These are phyloP conservation scores for Prionailurus bengalensis DNA, from an alignment of 2,113 vertebrate genomes.

Conservation along the genomic window DNA sequence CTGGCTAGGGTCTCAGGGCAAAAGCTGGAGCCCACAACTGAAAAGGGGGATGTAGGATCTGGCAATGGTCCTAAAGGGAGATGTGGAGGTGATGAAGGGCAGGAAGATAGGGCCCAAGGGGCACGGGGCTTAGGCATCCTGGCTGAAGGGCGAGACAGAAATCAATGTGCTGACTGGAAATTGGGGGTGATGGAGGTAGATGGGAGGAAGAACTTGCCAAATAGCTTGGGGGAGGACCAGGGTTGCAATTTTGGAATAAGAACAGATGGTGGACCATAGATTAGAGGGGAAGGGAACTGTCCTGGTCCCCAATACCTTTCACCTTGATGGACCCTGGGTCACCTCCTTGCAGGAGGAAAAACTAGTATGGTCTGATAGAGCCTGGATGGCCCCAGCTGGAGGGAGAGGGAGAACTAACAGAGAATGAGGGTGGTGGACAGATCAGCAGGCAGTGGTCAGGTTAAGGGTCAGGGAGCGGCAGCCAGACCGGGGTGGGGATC, in stretches of 20 bases:
- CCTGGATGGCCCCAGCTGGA: neutral
- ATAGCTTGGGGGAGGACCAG: neutral
- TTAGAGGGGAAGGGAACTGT: neutral
- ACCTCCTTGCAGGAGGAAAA: neutral
- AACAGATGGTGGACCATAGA: neutral
- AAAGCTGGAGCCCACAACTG: neutral
- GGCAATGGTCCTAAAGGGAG: neutral
- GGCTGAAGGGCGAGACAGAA: neutral
- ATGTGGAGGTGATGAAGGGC: neutral
- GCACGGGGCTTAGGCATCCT: neutral
- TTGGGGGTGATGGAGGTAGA: neutral
- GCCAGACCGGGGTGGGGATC: neutral
- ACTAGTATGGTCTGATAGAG: neutral
- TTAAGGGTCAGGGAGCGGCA: neutral
- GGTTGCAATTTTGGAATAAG: neutral
- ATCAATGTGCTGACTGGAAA: neutral
- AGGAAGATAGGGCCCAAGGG: neutral
- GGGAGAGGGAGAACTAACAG: neutral
- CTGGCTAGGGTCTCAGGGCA: neutral
- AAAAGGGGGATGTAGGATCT: neutral
- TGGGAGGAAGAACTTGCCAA: neutral
- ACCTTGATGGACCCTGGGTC: neutral
- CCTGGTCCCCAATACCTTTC: neutral
- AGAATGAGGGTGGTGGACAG: neutral
- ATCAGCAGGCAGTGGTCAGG: neutral